Conservation (phyloP, 2,797 vertebrate species). For the Apogon hyalosoma region DNA sequence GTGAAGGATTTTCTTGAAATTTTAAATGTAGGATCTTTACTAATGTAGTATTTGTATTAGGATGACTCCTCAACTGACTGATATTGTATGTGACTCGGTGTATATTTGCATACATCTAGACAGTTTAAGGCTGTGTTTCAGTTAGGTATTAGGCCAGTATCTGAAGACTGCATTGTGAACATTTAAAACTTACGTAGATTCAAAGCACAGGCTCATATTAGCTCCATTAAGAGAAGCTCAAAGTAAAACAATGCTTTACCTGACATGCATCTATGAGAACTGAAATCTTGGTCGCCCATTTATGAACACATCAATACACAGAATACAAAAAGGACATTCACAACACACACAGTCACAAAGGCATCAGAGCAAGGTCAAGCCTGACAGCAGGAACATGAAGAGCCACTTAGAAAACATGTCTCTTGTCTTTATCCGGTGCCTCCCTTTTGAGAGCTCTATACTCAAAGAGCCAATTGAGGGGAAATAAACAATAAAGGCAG, state of each 20-base stretch:
- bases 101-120: neutral
- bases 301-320: slow-evolving; percentile 2
- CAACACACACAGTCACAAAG: slow-evolving; percentile 38
- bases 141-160: slow-evolving; percentile 57
- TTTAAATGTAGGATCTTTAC: neutral
- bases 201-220: neutral
- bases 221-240: neutral
- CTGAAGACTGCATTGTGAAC: slow-evolving; percentile 1
- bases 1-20: neutral
- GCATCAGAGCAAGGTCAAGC: slow-evolving; percentile 72
- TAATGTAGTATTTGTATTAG: no score
- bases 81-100: neutral
- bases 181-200: no score
- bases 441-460: slow-evolving; percentile 46
- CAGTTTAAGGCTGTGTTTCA: slow-evolving; percentile 32
- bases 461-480: slow-evolving; percentile 63
- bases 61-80: no score
- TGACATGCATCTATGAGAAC: no score
- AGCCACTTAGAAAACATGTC: slow-evolving; percentile 70
- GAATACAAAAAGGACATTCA: slow-evolving; percentile 15
- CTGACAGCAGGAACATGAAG: slow-evolving; percentile 75
- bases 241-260: neutral
- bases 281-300: no score
- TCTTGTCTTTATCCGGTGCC: slow-evolving; percentile 60
- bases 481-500: slow-evolving; percentile 70